Percentiles rank a stretch among this genome's conserved stretches.
Evolutionary conservation across 2,113 vertebrate genomes (phyloP).

Genomic region (Cheilinus undulatus): DNA sequence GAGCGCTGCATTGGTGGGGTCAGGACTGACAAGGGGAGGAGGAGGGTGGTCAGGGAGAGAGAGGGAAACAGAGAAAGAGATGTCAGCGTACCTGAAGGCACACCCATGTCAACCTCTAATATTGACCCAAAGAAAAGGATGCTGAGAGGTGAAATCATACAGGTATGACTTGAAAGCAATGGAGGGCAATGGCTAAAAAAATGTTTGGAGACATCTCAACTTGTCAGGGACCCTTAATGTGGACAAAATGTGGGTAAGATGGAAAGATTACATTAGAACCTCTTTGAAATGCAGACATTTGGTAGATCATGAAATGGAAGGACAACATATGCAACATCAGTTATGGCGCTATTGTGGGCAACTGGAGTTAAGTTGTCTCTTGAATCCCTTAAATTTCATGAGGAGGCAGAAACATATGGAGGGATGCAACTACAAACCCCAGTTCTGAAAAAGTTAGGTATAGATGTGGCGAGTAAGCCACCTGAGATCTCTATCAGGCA

Average conservation of each 20-base stretch:
- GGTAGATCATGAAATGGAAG: too few species aligned
- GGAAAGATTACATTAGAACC: constrained; percentile 25
- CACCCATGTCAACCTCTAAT: constrained; percentile 31
- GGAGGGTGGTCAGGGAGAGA: constrained; percentile 66
- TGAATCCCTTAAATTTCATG: too few species aligned
- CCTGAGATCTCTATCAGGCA: too few species aligned
- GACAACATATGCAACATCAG: too few species aligned
- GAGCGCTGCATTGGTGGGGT: constrained; percentile 78
- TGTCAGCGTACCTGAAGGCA: constrained; percentile 61
- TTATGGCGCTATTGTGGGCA: too few species aligned
- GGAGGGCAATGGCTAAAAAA: constrained; percentile 22
- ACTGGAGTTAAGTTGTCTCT: too few species aligned
- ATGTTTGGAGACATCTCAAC: neutral
- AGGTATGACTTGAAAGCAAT: constrained; percentile 1
- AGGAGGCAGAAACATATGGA: too few species aligned
- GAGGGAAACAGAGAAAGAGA: constrained; percentile 52
- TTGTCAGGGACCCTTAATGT: neutral
- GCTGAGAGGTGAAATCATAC: constrained; percentile 17
- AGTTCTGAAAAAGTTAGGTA: too few species aligned
- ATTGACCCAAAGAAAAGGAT: constrained; percentile 6
- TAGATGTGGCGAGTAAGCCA: too few species aligned
- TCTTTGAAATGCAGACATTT: constrained; percentile 31
- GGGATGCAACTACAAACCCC: too few species aligned
- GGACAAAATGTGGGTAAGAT: too few species aligned
- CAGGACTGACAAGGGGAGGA: constrained; percentile 85